Evolutionary conservation across 1,140 invertebrate genomes (phyloP), one percentile per base, ranked within the genome.

Genomic region (Tetraneura akinire): DNA sequence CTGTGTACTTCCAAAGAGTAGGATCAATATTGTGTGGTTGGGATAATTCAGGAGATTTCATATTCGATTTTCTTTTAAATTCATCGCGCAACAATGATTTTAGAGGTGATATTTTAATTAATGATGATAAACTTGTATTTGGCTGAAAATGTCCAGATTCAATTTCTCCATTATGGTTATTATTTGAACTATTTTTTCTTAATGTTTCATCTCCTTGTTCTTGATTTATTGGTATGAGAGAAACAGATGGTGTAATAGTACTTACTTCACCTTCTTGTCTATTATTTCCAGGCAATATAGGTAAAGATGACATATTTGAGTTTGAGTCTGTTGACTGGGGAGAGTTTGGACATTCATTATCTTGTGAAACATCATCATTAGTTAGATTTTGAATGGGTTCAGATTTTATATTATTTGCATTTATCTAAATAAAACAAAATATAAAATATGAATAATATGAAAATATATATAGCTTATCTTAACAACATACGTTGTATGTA

Each of bases 211-310:
- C 84, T 29, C 82, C 82, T 81, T 88, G 89, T 83, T 90, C 93
- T 87, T 94, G 93, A 85, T 94, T 94, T 81, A 94, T 94, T 66
- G 92, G 92, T 86, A 94, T 94, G n/a, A 94, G 86, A 23, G 92
- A 93, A 81, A 94, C 93, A 21, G 92, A 93, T 11, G 92, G 93
- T 82, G 92, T 94, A 83, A 93, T 93, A 84, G 85, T 68, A 73
- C 82, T 83, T 82, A 87, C 86, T 85, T 87, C 82, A 85, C 86
- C 80, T 84, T 85, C 68, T 80, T 83, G 51, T 82, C 84, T 74
- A 82, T 85, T 80, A 84, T 86, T 68, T 85, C 84, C 78, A 76
- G 89, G 87, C 82, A 91, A 92, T 84, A 91, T 92, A 80, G 90
- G 90, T 23, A 91, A 90, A 55, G 91, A 89, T 13, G 74, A 45